Evolutionary conservation across 1,140 invertebrate genomes (phyloP).

Genomic region (Neodiprion fabricii): DNA sequence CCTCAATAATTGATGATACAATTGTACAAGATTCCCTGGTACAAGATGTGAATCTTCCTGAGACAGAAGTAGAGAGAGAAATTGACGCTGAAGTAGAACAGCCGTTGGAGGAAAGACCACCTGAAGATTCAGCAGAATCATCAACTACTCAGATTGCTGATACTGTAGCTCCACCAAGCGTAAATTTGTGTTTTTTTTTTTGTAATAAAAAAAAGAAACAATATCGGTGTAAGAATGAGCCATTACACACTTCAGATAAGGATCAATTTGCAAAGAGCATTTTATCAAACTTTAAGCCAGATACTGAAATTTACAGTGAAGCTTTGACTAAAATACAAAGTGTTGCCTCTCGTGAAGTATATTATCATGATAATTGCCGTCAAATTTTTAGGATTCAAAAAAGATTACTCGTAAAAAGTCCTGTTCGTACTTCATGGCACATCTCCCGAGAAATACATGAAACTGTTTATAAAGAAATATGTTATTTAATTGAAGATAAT

Average conservation of each 20-base stretch:
- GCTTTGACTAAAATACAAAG: background rate
- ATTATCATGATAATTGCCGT: background rate
- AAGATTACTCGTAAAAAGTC: background rate
- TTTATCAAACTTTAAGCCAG: background rate
- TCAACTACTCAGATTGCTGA: too few relatives aligned
- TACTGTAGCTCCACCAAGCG: too few relatives aligned
- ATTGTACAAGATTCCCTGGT: background rate
- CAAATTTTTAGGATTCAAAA: background rate
- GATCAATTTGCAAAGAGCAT: too few relatives aligned
- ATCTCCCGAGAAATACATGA: background rate
- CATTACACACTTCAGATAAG: too few relatives aligned
- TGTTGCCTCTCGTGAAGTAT: background rate
- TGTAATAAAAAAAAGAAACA: too few relatives aligned
- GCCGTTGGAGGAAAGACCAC: too few relatives aligned
- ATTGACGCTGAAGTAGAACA: background rate
- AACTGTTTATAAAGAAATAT: conserved; percentile 31
- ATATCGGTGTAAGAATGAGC: too few relatives aligned
- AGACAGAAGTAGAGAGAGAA: background rate
- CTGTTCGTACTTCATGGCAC: background rate
- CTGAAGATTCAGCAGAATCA: too few relatives aligned
- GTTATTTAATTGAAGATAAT: conserved; percentile 31
- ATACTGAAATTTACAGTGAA: background rate
- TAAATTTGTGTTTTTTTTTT: too few relatives aligned
- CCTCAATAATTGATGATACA: background rate
- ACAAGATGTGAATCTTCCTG: background rate